Evolutionary conservation across 2,113 vertebrate species (phyloP).

Genomic region (Marcusenius ussheri): DNA sequence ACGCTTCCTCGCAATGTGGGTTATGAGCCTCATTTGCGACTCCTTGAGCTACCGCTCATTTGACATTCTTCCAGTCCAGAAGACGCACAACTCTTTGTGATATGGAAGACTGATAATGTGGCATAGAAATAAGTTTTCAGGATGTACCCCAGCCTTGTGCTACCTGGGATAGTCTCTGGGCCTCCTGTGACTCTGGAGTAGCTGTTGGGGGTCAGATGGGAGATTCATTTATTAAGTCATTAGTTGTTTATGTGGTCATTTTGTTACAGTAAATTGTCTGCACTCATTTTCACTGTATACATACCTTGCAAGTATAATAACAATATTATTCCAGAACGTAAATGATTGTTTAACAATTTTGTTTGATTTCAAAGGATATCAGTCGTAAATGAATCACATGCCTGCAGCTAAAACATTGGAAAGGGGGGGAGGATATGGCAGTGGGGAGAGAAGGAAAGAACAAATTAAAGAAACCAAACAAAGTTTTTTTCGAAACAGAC

Average conservation of each 20-base stretch:
- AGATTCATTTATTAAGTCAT: neutral
- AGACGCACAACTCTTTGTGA: neutral
- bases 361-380: neutral
- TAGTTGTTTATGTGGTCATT: neutral
- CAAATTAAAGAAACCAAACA: neutral
- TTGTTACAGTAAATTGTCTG: neutral
- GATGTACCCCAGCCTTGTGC: neutral
- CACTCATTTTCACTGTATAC: neutral
- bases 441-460: neutral
- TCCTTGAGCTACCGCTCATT: neutral
- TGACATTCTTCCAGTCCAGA: neutral
- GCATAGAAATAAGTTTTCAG: neutral
- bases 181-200: neutral
- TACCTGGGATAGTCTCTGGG: neutral
- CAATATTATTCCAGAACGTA: neutral
- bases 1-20: too few relatives aligned
- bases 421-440: neutral
- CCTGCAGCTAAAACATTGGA: neutral
- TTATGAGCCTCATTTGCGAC: neutral
- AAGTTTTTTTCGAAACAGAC: neutral
- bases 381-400: neutral
- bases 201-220: neutral
- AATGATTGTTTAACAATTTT: neutral
- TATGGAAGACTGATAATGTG: neutral
- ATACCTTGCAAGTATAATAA: neutral